A percentile compares a stretch with the other conserved stretches of the same genome.
Evolutionary conservation across 2,113 vertebrate species (phyloP).

Genomic region (Coturnix japonica): DNA sequence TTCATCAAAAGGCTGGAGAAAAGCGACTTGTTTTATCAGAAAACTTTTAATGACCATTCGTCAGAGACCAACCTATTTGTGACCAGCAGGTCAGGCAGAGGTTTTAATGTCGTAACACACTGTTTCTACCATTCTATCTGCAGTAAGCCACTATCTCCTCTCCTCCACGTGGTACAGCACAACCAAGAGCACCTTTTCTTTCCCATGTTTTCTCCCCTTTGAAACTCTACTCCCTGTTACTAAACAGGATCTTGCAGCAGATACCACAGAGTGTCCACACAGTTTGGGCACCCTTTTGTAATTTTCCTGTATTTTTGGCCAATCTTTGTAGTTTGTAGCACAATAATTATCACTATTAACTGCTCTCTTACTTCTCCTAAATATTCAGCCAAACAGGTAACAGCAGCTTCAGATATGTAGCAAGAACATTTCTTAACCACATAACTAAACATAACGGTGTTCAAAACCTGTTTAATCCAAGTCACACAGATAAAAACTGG

Average conservation of each 20-base stretch:
- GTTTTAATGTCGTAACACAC: not conserved
- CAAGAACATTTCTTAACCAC: not conserved
- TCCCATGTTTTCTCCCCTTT: not conserved
- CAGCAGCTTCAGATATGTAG: not conserved
- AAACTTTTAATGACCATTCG: not conserved
- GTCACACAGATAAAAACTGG: not conserved
- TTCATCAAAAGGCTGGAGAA: not conserved
- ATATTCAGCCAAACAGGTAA: not conserved
- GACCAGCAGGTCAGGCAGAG: not conserved
- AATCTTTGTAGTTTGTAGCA: not conserved
- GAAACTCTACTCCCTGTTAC: not conserved
- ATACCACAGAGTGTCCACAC: conserved; percentile 30
- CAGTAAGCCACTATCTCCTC: not conserved
- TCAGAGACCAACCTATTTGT: not conserved
- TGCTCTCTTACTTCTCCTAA: not conserved
- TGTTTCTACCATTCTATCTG: not conserved
- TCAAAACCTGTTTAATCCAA: not conserved
- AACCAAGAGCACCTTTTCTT: not conserved
- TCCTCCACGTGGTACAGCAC: not conserved
- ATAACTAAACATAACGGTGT: not conserved
- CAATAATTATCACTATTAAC: not conserved
- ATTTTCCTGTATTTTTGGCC: conserved; percentile 51
- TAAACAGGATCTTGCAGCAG: conserved; percentile 62
- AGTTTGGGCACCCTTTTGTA: conserved; percentile 1
- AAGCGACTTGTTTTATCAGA: not conserved